Percentiles rank a stretch among this genome's conserved stretches.
Evolutionary conservation across 2,888 invertebrate species (phyloP).

Genomic region (Bruchidius siliquastri): DNA sequence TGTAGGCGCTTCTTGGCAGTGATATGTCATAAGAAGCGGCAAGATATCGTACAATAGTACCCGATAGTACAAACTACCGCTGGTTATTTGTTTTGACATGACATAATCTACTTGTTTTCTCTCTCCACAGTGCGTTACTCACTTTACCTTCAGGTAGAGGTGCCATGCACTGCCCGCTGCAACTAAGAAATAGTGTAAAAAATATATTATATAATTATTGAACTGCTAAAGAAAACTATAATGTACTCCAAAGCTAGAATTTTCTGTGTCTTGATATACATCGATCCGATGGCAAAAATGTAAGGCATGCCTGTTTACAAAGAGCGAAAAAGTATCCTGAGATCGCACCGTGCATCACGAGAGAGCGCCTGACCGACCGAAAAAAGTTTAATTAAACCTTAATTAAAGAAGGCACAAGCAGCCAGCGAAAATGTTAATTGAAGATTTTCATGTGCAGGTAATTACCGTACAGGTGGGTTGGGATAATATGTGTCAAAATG

Average conservation of each 20-base stretch:
- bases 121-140: neutral
- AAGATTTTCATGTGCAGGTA: conserved; percentile 4
- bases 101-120: conserved; percentile 15
- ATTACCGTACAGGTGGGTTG: conserved; percentile 3
- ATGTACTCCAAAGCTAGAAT: neutral
- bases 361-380: neutral
- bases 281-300: neutral
- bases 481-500: conserved; percentile 3
- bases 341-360: neutral
- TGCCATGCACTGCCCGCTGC: no score
- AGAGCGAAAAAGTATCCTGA: neutral
- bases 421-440: neutral
- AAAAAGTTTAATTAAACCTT: neutral
- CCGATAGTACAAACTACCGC: neutral
- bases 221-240: neutral
- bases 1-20: conserved; percentile 20
- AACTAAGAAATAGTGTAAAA: no score
- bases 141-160: neutral
- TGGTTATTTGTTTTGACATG: conserved; percentile 16
- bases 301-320: neutral
- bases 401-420: neutral
- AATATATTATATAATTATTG: no score
- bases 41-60: conserved; percentile 17
- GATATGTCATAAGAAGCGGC: conserved; percentile 21
- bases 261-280: neutral